Percentiles rank a stretch among this genome's conserved stretches.
Evolutionary conservation across 1,140 invertebrate species (phyloP).

Genomic region (Cylas formicarius): DNA sequence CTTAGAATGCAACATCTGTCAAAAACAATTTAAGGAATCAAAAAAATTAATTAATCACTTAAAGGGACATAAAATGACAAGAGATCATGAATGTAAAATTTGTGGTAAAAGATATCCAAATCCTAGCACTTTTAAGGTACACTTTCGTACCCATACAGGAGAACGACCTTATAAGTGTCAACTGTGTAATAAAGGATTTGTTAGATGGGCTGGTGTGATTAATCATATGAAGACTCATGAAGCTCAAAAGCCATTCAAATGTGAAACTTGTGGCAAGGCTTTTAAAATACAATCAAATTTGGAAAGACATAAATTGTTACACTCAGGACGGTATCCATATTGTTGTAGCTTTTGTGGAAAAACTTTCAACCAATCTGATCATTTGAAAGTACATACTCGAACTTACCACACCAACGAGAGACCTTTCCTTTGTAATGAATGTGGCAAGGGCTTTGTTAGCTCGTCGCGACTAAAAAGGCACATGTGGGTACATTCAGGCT

Average conservation of each 20-base stretch:
- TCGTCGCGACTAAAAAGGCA: slow-evolving; percentile 31
- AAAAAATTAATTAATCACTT: slow-evolving; percentile 31
- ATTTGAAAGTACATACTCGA: slow-evolving; percentile 34
- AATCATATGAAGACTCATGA: slow-evolving; percentile 10
- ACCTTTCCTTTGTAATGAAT: slow-evolving; percentile 59
- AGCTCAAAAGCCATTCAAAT: slow-evolving; percentile 4
- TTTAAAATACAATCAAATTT: slow-evolving; percentile 15
- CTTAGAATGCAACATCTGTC: slow-evolving; percentile 32
- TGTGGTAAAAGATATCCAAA: slow-evolving; percentile 30
- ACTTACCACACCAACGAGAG: slow-evolving; percentile 57
- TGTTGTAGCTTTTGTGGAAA: slow-evolving; percentile 24
- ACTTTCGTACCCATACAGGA: slow-evolving; percentile 42
- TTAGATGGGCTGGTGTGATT: slow-evolving; percentile 31
- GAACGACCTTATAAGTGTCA: slow-evolving; percentile 43
- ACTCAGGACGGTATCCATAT: background rate
- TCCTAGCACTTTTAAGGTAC: slow-evolving; percentile 32
- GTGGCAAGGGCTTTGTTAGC: slow-evolving; percentile 49
- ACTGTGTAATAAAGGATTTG: slow-evolving; percentile 38
- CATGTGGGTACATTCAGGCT: slow-evolving; percentile 34
- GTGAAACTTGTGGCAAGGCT: slow-evolving; percentile 14
- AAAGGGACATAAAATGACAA: slow-evolving; percentile 30
- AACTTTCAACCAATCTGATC: slow-evolving; percentile 34
- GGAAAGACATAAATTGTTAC: slow-evolving; percentile 10
- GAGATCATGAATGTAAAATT: slow-evolving; percentile 28
- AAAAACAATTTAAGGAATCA: slow-evolving; percentile 29